Conservation (phyloP, 92 coral and sea anemone genomes). For the Epizoanthus fatuus region DNA sequence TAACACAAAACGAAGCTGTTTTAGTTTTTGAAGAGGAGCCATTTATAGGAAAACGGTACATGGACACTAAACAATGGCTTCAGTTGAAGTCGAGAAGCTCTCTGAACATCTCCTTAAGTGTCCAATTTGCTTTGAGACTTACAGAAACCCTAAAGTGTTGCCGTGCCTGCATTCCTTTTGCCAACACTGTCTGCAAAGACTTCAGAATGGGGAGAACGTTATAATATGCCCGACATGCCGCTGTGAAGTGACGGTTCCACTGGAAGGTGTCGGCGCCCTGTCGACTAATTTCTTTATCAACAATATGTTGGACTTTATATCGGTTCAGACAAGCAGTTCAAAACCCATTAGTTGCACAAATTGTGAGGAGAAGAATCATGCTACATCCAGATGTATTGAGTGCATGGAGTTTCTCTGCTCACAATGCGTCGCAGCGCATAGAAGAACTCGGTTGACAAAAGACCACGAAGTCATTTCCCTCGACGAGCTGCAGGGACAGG, state of each 20-base stretch:
- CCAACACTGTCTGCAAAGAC: slow-evolving; percentile 88
- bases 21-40: background rate
- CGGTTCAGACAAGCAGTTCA: slow-evolving; percentile 91
- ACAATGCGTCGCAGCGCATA: slow-evolving; percentile 95
- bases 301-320: slow-evolving; percentile 96
- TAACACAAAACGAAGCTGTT: background rate
- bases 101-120: slow-evolving; percentile 97
- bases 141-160: slow-evolving; percentile 90
- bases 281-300: slow-evolving; percentile 97
- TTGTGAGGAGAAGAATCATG: slow-evolving; percentile 88
- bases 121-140: slow-evolving; percentile 95
- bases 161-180: slow-evolving; percentile 98
- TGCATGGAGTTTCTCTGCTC: slow-evolving; percentile 97
- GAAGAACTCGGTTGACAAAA: slow-evolving; percentile 91
- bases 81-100: slow-evolving; percentile 97
- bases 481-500: slow-evolving; percentile 88
- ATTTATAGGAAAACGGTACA: background rate
- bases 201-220: slow-evolving; percentile 85
- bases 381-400: slow-evolving; percentile 92
- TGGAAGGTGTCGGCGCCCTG: slow-evolving; percentile 89
- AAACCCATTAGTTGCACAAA: slow-evolving; percentile 92
- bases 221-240: slow-evolving; percentile 96
- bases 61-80: slow-evolving; percentile 73
- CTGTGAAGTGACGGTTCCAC: slow-evolving; percentile 84
- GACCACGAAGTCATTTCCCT: slow-evolving; percentile 95